Percentiles rank a stretch among this genome's conserved stretches.
phyloP scores from a whole-genome alignment of 2,888 invertebrate species.

The Therioaphis trifolii region DNA sequence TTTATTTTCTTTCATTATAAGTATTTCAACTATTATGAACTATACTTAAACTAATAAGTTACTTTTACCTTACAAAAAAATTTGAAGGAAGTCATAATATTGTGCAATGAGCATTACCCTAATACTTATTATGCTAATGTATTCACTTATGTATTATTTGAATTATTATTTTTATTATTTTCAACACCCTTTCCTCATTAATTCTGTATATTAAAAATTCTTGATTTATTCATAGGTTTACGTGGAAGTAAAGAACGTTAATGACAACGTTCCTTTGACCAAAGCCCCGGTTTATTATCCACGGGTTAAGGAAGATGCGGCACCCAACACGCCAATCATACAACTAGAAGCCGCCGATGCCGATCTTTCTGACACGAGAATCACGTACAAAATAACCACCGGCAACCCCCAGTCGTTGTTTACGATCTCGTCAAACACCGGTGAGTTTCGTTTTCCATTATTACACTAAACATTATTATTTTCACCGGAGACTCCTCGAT shows the following conservation, averaged over 20 bases:
- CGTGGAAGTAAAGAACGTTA: conserved; percentile 88
- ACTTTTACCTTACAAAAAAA: background rate
- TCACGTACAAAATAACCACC: conserved; percentile 85
- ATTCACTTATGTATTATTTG: too few species aligned
- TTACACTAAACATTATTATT: conserved; percentile 15
- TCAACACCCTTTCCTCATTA: too few species aligned
- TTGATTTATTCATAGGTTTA: conserved; percentile 73
- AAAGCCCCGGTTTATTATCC: conserved; percentile 87
- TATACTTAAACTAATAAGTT: background rate
- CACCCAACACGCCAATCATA: conserved; percentile 78
- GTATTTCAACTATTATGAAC: conserved; percentile 2
- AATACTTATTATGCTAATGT: too few species aligned
- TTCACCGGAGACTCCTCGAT: too few species aligned
- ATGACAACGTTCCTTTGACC: conserved; percentile 95
- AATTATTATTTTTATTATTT: too few species aligned
- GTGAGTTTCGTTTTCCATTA: conserved; percentile 71
- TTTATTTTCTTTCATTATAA: background rate
- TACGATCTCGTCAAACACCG: conserved; percentile 83
- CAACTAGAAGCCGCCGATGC: conserved; percentile 83
- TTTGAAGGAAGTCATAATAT: background rate
- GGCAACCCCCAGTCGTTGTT: conserved; percentile 95
- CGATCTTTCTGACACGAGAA: conserved; percentile 78
- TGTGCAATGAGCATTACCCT: background rate
- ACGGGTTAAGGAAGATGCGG: conserved; percentile 82
- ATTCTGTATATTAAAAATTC: background rate